phyloP scores from a whole-genome alignment of 2,113 vertebrate species.

The Triplophysa tibetana region DNA sequence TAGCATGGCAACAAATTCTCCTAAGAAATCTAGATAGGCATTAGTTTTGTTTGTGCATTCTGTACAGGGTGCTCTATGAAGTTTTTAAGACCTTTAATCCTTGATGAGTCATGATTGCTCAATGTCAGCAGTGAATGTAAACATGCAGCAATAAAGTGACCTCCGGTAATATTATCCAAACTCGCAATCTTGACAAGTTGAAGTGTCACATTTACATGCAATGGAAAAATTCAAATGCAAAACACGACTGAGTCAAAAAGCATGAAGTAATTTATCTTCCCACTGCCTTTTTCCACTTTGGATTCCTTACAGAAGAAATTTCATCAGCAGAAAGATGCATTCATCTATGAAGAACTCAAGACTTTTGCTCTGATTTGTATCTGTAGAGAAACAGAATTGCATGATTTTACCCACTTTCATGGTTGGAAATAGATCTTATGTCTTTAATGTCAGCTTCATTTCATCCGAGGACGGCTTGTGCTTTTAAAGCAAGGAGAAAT shows the following conservation, averaged over 20 bases:
- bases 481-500: neutral
- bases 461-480: conserved; percentile 12
- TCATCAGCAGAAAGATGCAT: conserved; percentile 46
- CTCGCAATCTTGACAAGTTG: conserved; percentile 14
- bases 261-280: conserved; percentile 36
- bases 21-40: neutral
- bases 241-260: conserved; percentile 55
- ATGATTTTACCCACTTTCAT: conserved; percentile 65
- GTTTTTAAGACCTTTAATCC: conserved; percentile 2
- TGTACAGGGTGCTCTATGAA: conserved; percentile 4
- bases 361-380: conserved; percentile 54
- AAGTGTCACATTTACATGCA: neutral
- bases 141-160: neutral
- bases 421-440: conserved; percentile 54
- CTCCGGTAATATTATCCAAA: neutral
- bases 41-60: conserved; percentile 11
- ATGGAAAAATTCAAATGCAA: conserved; percentile 52
- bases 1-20: neutral
- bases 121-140: neutral
- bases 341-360: conserved; percentile 34
- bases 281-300: neutral
- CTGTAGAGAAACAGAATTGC: conserved; percentile 51
- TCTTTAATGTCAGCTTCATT: conserved; percentile 37
- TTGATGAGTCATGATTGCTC: conserved; percentile 16
- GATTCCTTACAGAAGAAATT: conserved; percentile 25